Evolutionary conservation across 2,888 invertebrate genomes (phyloP), one percentile per base, ranked within the genome.

Genomic region (Trichogramma dendrolimi): DNA sequence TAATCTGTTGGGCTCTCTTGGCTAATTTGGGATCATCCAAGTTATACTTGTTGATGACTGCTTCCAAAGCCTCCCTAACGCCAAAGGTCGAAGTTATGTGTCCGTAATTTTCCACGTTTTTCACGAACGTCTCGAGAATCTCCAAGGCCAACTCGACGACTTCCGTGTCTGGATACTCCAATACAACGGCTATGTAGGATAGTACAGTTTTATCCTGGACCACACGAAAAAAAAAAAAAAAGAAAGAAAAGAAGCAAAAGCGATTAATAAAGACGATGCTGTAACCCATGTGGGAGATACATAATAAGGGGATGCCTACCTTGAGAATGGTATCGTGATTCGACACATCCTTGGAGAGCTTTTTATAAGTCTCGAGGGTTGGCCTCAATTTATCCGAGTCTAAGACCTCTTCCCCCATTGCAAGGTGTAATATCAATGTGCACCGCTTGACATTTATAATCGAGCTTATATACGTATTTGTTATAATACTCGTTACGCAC

Each of bases 61-160:
- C 72, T 48, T 79, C 79, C 1, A 79, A 70, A 0, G 79, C 76
- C 64, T 79, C 79, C 4, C 79, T 71, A 4, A 79, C 71, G 7
- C 79, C 79, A 64, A 79, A 79, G 0, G 79, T 79, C 14, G 79
- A 77, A 66, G 79, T 79, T 74, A 79, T 72, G 67, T 79, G 79
- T 62, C 70, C 67, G 64, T 79, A 79, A 68, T 79, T 79, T 49
- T 79, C 78, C 4, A 78, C 73, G 67, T 79, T 79, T 64, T 73
- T 75, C 4, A 76, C 75, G 63, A 79, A 77, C 48, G 75, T 68
- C 53, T 79, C 79, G 39, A 79, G 69, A 41, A 76, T 77, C 38
- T 76, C 74, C 40, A 79, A 69, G 4, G 77, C 73, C 53, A 79
- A 56, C 43, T 70, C 61, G 4, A 78, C 74, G 6, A 78, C 71